Evolutionary conservation across 2,113 vertebrate species (phyloP).

Genomic region (Amphilophus citrinellus): DNA sequence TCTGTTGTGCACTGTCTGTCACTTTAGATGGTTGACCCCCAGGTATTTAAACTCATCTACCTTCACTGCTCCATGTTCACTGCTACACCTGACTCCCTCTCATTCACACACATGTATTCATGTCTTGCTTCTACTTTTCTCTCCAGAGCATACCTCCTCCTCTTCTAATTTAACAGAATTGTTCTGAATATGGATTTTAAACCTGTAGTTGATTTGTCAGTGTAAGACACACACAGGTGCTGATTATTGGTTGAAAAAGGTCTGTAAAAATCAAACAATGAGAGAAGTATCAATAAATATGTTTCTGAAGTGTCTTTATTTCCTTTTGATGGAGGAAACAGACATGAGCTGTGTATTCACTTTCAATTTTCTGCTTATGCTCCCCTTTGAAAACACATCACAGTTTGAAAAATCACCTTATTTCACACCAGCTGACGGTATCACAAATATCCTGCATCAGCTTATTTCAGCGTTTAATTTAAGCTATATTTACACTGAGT

Average conservation of each 20-base stretch:
- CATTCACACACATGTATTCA: no score
- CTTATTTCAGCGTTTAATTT: neutral
- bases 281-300: neutral
- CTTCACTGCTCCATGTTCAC: no score
- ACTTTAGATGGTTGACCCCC: no score
- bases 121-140: no score
- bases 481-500: neutral
- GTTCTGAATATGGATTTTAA: neutral
- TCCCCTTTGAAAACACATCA: neutral
- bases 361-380: neutral
- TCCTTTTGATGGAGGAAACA: neutral
- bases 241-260: neutral
- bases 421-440: neutral
- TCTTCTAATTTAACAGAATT: no score
- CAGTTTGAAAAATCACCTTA: constrained; percentile 11
- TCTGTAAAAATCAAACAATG: neutral
- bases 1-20: no score
- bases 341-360: neutral
- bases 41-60: no score
- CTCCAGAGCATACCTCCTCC: no score
- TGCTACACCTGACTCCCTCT: no score
- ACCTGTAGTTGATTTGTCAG: neutral
- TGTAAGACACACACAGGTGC: neutral
- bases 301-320: neutral
- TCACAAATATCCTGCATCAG: neutral